Conservation (phyloP, 2,888 invertebrate genomes). For the Hartigia nigra region DNA sequence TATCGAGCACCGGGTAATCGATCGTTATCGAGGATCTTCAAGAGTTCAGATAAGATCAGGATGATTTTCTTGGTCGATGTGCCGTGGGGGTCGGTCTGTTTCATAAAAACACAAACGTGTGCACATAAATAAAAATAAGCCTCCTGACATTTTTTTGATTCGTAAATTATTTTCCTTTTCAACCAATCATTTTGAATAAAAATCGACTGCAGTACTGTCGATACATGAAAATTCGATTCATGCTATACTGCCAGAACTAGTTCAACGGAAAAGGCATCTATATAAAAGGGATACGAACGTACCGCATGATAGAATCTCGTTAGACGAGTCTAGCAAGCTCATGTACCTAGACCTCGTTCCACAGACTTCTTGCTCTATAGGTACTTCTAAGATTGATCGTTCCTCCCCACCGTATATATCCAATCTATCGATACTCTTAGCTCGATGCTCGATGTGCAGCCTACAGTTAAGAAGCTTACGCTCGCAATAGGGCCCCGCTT, state of each 20-base stretch:
- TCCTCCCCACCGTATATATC: slow-evolving; percentile 4
- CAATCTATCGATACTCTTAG: neutral
- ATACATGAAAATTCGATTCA: neutral
- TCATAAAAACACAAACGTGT: neutral
- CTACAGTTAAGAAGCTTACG: neutral
- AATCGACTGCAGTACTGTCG: neutral
- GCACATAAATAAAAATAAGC: neutral
- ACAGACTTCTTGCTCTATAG: slow-evolving; percentile 36
- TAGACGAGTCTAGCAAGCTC: slow-evolving; percentile 57
- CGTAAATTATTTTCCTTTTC: neutral
- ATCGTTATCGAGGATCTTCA: neutral
- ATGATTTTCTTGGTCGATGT: neutral
- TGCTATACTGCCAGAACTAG: neutral
- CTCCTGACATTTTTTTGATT: neutral
- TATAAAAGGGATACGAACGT: slow-evolving; percentile 5
- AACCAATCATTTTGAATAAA: neutral
- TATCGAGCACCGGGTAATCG: neutral
- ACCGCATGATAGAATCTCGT: slow-evolving; percentile 50
- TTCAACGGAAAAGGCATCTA: neutral
- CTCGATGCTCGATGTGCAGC: neutral
- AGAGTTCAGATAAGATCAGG: neutral
- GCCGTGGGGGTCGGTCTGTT: neutral
- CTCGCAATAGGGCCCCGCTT: neutral
- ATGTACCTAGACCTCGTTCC: slow-evolving; percentile 14
- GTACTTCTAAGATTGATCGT: slow-evolving; percentile 44